Evolutionary conservation across 2,113 vertebrate species (phyloP).

Genomic region (Oxygymnocypris stewartii): DNA sequence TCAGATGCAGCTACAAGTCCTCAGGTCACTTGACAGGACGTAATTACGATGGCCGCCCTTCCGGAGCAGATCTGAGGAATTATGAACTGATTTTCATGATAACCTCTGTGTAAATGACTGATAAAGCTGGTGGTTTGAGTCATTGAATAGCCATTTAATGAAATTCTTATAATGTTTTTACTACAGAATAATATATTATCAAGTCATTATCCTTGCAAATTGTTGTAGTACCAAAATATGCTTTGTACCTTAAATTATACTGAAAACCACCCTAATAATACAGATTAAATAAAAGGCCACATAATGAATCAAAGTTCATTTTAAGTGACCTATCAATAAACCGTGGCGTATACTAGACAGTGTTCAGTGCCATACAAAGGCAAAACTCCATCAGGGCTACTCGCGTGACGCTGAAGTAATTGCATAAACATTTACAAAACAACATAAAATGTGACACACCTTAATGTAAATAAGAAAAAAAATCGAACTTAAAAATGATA

Average conservation of each 20-base stretch:
- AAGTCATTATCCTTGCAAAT: background rate
- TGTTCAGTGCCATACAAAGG: background rate
- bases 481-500: background rate
- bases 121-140: background rate
- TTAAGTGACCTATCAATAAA: background rate
- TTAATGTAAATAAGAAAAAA: background rate
- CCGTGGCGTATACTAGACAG: background rate
- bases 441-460: background rate
- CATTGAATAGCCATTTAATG: background rate
- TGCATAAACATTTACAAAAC: background rate
- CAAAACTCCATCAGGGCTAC: background rate
- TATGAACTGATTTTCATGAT: constrained; percentile 28
- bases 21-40: constrained; percentile 39
- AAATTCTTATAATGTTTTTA: background rate
- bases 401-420: background rate
- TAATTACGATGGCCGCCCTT: constrained; percentile 19
- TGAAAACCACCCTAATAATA: background rate
- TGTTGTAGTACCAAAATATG: background rate
- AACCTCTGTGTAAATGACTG: background rate
- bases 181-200: background rate
- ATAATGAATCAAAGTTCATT: background rate
- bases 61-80: constrained; percentile 42
- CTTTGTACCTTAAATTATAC: background rate
- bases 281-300: background rate
- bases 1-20: background rate